Percentiles rank a stretch among this genome's conserved stretches.
These are phyloP conservation scores for Micronycteris hirsuta DNA, from an alignment of 2,113 vertebrate genomes.

Conservation along the genomic window DNA sequence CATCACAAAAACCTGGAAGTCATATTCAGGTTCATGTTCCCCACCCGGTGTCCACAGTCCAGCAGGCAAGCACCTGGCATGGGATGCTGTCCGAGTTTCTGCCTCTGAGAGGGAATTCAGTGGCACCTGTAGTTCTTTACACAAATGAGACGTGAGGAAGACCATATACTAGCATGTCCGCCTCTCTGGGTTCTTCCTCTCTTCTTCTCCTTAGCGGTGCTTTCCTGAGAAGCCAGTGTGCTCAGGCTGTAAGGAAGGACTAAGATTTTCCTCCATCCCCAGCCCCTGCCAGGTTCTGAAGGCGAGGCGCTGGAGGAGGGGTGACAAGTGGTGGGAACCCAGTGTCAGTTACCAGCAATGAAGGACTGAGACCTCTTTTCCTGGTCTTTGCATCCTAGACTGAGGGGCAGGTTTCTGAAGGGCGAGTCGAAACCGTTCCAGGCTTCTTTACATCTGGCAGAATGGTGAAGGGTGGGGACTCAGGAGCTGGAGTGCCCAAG, in stretches of 20 bases:
- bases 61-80: not conserved
- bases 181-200: not conserved
- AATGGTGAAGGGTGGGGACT: not conserved
- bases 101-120: not conserved
- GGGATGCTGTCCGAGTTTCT: not conserved
- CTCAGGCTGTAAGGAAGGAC: not conserved
- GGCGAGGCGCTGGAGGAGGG: not conserved
- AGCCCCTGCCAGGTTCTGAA: not conserved
- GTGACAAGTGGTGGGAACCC: accelerated
- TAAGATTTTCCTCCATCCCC: not conserved
- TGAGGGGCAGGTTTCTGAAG: not conserved
- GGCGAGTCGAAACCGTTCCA: not conserved
- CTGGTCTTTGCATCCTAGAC: not conserved
- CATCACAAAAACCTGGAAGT: not conserved
- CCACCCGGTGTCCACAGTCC: not conserved
- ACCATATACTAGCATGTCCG: accelerated
- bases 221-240: not conserved
- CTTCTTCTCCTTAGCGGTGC: not conserved
- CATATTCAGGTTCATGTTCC: not conserved
- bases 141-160: not conserved
- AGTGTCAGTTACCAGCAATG: not conserved
- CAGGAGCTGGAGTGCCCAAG: not conserved
- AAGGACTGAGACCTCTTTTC: not conserved
- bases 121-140: not conserved
- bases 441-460: not conserved